phyloP scores from a whole-genome alignment of 2,113 vertebrate species.

The Oceanites oceanicus region DNA sequence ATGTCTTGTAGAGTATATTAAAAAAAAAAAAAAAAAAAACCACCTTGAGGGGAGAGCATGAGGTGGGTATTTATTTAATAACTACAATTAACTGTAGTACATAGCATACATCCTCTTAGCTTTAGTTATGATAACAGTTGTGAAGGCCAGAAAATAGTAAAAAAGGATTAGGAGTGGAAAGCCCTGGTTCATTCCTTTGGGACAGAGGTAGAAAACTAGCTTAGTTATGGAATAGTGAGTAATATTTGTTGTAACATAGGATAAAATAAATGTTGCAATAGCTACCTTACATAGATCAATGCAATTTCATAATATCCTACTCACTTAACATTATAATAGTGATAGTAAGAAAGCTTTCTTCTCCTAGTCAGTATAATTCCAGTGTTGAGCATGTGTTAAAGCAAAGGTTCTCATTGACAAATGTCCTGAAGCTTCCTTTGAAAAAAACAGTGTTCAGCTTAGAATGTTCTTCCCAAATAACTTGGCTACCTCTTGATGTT shows the following conservation, averaged over 20 bases:
- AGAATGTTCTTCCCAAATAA: neutral
- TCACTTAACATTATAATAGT: neutral
- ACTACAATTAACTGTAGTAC: neutral
- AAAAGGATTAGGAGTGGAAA: neutral
- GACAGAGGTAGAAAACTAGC: neutral
- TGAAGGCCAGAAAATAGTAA: neutral
- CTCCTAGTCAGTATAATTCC: neutral
- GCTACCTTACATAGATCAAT: neutral
- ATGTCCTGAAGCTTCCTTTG: neutral
- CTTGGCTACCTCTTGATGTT: neutral
- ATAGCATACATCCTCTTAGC: neutral
- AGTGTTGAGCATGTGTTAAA: neutral
- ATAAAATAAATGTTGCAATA: neutral
- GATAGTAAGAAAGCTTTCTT: neutral
- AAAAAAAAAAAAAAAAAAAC: neutral
- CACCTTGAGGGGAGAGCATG: neutral
- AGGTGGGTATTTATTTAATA: neutral
- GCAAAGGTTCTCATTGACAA: neutral
- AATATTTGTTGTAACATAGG: neutral
- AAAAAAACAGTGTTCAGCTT: neutral
- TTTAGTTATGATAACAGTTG: neutral
- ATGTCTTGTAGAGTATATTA: neutral
- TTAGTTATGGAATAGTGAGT: neutral
- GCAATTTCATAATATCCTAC: neutral
- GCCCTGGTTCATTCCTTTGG: neutral